Base-by-base conservation (phyloP, 2,113 vertebrate genomes). In the Enhydra lutris region DNA sequence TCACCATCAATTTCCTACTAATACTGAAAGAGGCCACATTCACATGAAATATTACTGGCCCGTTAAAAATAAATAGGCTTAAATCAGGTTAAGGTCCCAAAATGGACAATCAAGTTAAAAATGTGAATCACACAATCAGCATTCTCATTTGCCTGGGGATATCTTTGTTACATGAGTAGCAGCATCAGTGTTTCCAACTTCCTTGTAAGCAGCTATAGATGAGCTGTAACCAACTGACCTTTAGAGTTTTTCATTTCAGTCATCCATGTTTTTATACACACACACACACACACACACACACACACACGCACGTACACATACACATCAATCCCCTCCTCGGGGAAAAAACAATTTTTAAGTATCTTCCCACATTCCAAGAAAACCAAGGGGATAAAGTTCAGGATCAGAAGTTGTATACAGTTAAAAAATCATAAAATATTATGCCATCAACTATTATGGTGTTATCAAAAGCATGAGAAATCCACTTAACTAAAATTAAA, bases 1-100 rank as follows among this genome's bases (percentile, higher is more conserved):
- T 95, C 76, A 95, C 55, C n/a, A 50, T 94, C n/a, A 71, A 26
- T 92, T 91, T 89, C 76, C 86, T 89, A 20, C 7, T 85, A 45
- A 71, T 45, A 96, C 24, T 47, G 6, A 80, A 55, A 81, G 63
- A 95, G 23, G 2, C 50, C 4, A 65, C 26, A 71, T 36, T 23
- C 21, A 71, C 20, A 88, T 45, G 26, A 96, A 81, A 55, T 88
- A 76, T 63, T 83, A 91, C 21, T 89, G 73, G 17, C 20, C 8
- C 15, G 89, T 45, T 89, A 45, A 63, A 95, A 8, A 89, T n/a
- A 74, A 93, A 85, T 3, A 85, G 14, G 23, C n/a, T 91, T 91
- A 23, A 96, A 39, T 82, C 29, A 94, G 29, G 29, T 47, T 81
- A 93, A 84, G 36, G 0, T 2, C 1, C 52, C n/a, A 31, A 78